Evolutionary conservation across 2,113 vertebrate species (phyloP).

Genomic region (Charina bottae): DNA sequence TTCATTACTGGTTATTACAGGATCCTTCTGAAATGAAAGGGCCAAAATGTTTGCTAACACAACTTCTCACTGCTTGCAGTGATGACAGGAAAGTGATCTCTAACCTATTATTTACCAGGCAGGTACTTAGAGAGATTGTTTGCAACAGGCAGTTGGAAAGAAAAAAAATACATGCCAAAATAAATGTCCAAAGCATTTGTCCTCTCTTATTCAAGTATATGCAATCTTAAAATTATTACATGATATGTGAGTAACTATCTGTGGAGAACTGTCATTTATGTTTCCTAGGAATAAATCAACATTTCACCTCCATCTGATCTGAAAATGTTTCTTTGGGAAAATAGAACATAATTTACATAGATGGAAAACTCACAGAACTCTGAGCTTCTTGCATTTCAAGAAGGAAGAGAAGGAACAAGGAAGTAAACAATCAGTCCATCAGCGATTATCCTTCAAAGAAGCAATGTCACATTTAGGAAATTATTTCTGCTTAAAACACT

Average conservation of each 20-base stretch:
- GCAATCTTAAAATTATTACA: slow-evolving; percentile 13
- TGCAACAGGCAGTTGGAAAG: slow-evolving; percentile 4
- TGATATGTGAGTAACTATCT: background rate
- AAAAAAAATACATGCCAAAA: background rate
- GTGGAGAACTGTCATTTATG: background rate
- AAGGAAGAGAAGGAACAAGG: slow-evolving; percentile 20
- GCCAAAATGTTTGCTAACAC: background rate
- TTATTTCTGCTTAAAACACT: slow-evolving; percentile 66
- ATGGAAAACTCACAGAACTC: background rate
- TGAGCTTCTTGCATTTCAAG: background rate
- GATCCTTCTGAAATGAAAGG: background rate
- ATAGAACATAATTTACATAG: slow-evolving; percentile 22
- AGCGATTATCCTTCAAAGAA: slow-evolving; percentile 42
- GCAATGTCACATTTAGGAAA: slow-evolving; percentile 60
- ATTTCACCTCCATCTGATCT: background rate
- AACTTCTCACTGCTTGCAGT: background rate
- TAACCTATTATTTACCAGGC: slow-evolving; percentile 40
- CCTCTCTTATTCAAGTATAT: rapidly evolving
- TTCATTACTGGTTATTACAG: background rate
- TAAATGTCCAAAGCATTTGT: background rate
- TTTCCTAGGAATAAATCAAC: background rate
- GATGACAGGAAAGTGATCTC: slow-evolving; percentile 35
- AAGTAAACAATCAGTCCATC: slow-evolving; percentile 27
- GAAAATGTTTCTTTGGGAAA: background rate
- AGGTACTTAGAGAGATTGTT: slow-evolving; percentile 11